phyloP scores from a whole-genome alignment of 92 coral and sea anemone genomes.

The Actinostola sp. region DNA sequence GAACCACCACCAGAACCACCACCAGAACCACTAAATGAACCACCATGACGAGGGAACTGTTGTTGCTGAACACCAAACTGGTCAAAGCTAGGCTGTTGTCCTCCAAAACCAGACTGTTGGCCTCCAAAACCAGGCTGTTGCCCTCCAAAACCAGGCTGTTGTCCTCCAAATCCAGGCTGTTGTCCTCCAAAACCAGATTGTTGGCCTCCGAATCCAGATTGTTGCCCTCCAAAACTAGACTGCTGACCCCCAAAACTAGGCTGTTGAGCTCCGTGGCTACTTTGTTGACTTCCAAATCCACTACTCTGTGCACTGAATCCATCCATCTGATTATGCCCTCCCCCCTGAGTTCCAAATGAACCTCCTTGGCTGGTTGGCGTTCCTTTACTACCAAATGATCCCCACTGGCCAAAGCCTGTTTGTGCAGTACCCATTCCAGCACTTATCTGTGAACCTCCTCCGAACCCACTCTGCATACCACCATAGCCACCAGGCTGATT shows the following conservation, averaged over 20 bases:
- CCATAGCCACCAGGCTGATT: slow-evolving; percentile 66
- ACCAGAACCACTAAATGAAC: background rate
- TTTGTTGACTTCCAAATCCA: slow-evolving; percentile 32
- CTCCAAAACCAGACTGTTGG: slow-evolving; percentile 37
- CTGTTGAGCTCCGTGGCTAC: slow-evolving; percentile 44
- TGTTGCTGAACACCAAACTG: slow-evolving; percentile 36
- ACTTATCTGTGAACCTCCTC: slow-evolving; percentile 25
- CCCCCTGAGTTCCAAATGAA: slow-evolving; percentile 27
- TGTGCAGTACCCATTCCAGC: slow-evolving; percentile 27
- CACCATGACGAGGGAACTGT: background rate
- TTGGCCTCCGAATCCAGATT: slow-evolving; percentile 65
- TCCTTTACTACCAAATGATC: slow-evolving; percentile 2
- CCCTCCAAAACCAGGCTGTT: slow-evolving; percentile 53
- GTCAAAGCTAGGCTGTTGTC: slow-evolving; percentile 52
- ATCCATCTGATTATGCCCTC: slow-evolving; percentile 30
- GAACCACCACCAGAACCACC: background rate
- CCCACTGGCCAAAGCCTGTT: slow-evolving; percentile 25
- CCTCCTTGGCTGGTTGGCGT: slow-evolving; percentile 16
- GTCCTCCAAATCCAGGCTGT: slow-evolving; percentile 32
- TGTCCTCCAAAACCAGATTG: slow-evolving; percentile 73
- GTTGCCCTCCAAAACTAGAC: slow-evolving; percentile 67
- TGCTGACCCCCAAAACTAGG: slow-evolving; percentile 51
- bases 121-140: slow-evolving; percentile 63
- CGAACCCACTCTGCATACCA: slow-evolving; percentile 50
- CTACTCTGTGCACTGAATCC: slow-evolving; percentile 51